phyloP scores from a whole-genome alignment of 2,888 invertebrate genomes.

The Cancer borealis region DNA sequence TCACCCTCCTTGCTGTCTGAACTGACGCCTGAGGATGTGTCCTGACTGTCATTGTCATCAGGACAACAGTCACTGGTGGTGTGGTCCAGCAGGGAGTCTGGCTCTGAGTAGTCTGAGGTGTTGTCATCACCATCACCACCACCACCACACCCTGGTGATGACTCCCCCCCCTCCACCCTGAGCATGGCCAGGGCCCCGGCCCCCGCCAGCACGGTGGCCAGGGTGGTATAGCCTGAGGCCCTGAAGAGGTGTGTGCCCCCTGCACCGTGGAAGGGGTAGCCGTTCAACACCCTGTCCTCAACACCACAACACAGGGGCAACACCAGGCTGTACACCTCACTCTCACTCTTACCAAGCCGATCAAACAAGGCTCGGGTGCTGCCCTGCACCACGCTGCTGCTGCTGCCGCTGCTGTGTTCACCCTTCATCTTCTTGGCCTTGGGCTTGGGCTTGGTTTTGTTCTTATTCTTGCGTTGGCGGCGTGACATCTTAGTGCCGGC shows the following conservation, averaged over 20 bases:
- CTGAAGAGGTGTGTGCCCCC: constrained; percentile 68
- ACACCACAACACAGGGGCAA: constrained; percentile 66
- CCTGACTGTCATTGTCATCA: constrained; percentile 62
- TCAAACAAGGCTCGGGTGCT: constrained; percentile 66
- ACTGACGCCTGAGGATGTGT: constrained; percentile 64
- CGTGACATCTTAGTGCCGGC: constrained; percentile 68
- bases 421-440: constrained; percentile 68
- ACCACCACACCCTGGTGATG: not conserved
- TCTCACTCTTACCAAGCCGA: constrained; percentile 59
- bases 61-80: constrained; percentile 50
- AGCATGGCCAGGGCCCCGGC: no score
- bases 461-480: constrained; percentile 73
- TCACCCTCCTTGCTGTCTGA: constrained; percentile 70
- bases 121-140: constrained; percentile 50
- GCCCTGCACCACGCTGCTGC: constrained; percentile 44
- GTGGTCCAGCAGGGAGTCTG: constrained; percentile 64
- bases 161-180: not conserved
- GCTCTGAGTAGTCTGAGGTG: constrained; percentile 68
- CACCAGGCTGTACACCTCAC: constrained; percentile 60
- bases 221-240: constrained; percentile 62
- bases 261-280: constrained; percentile 72
- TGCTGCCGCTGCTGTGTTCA: constrained; percentile 60
- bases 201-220: constrained; percentile 62
- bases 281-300: constrained; percentile 70
- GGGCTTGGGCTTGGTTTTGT: constrained; percentile 66